These are phyloP conservation scores for Acrocephalus scirpaceus DNA, from an alignment of 2,797 vertebrate species.

Conservation along the genomic window DNA sequence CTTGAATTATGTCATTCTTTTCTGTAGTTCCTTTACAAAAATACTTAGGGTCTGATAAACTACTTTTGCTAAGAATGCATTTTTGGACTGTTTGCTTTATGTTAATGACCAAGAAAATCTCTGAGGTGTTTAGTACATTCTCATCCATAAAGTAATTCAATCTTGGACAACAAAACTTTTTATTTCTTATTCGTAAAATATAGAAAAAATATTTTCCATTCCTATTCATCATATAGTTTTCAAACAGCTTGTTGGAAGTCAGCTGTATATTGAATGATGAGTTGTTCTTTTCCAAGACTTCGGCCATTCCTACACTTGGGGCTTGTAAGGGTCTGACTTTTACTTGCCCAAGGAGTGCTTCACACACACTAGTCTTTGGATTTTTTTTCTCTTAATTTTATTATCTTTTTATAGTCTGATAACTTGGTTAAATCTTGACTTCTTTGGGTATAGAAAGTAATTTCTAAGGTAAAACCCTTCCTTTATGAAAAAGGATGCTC, in stretches of 20 bases:
- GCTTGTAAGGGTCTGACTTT: background rate
- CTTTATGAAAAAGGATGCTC: conserved; percentile 9
- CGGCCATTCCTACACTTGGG: background rate
- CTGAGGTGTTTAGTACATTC: conserved; percentile 7
- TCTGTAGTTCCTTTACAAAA: background rate
- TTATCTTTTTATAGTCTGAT: background rate
- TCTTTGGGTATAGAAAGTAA: conserved; percentile 33
- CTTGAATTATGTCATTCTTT: conserved; percentile 12
- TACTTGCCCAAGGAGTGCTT: background rate
- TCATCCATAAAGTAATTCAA: background rate
- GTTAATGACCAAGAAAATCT: background rate
- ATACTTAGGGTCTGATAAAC: conserved; percentile 1
- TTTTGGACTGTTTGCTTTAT: conserved; percentile 30
- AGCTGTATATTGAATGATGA: background rate
- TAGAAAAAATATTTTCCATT: background rate
- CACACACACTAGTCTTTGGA: background rate
- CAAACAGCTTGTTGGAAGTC: background rate
- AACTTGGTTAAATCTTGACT: background rate
- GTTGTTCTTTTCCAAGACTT: background rate
- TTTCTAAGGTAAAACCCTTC: conserved; percentile 11
- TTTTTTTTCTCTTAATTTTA: background rate
- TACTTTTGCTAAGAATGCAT: conserved; percentile 12
- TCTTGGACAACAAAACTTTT: background rate
- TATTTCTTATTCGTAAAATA: background rate
- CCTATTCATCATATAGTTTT: background rate